Evolutionary conservation across 1,140 invertebrate genomes (phyloP), one percentile per base, ranked within the genome.

Genomic region (Mya arenaria): DNA sequence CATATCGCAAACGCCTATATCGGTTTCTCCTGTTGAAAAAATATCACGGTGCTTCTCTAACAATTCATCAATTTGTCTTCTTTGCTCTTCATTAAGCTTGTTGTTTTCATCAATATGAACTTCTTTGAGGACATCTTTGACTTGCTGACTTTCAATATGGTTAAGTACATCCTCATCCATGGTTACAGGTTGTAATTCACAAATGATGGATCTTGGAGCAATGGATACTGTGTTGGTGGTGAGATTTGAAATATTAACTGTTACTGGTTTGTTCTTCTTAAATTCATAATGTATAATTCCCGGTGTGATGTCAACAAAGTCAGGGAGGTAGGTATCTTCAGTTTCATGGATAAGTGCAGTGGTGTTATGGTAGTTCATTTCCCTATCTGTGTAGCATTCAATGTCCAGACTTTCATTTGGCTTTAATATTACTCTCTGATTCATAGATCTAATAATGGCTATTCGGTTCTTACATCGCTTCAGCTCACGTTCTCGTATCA

Each of bases 141-240:
- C 28, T 34, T 55, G 19, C 48, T 68, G 19, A 32, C 19, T 34
- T 36, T 69, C 55, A 17, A 37, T 30, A 19, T 55, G 32, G 19
- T 52, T 28, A 8, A 79, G 41, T 1, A 58, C 69, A 30, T 28
- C 41, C 2, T 65, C 58, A 15, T 82, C 39, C 2, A 63, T 36
- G 15, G 55, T 63, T 1, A 81, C 78, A 25, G 78, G 78, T 55
- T 81, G 78, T 6, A 81, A n/a, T 63, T 81, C 78, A 72, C 78
- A 81, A 32, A 81, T 30, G 2, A 81, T 36, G 3, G 56, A 37
- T 62, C 34, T 72, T 6, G 78, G 78, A 25, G 55, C 1, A 17
- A 81, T 55, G 39, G 39, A 52, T 55, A 81, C 55, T 13, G 66
- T 30, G 25, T 56, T 62, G 15, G 78, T 72, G 5, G 78, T 63